Conservation (phyloP, 2,797 vertebrate species). For the Graptemys geographica region DNA sequence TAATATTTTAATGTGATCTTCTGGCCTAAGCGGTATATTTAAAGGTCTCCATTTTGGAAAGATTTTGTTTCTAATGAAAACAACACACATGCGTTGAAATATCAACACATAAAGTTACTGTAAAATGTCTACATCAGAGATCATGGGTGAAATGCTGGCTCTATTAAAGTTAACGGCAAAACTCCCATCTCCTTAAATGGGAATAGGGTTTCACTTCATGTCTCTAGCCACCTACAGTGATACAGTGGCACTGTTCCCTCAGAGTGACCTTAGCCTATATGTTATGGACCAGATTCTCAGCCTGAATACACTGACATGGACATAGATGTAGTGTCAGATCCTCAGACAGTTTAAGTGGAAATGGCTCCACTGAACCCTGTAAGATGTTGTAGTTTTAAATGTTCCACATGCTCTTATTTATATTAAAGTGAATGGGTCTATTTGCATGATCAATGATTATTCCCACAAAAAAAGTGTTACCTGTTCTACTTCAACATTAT, state of each 20-base stretch:
- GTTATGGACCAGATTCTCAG: background rate
- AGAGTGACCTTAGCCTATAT: background rate
- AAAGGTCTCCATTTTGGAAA: conserved; percentile 26
- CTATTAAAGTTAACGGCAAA: conserved; percentile 14
- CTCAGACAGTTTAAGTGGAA: background rate
- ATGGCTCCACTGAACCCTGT: background rate
- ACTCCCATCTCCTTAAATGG: background rate
- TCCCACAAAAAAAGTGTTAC: background rate
- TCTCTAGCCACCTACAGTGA: background rate
- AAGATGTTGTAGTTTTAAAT: background rate
- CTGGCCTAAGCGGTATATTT: background rate
- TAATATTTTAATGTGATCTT: conserved; percentile 52
- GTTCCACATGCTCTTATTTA: background rate
- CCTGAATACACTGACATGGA: background rate
- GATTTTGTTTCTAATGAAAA: conserved; percentile 66
- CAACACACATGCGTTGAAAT: conserved; percentile 31
- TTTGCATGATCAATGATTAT: background rate
- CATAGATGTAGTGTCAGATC: background rate
- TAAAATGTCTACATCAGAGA: conserved; percentile 46
- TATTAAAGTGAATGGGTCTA: background rate
- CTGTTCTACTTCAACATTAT: background rate
- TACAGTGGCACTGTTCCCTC: background rate
- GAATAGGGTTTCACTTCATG: conserved; percentile 32
- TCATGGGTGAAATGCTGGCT: conserved; percentile 47
- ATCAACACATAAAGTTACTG: conserved; percentile 47